Percentiles rank a stretch among this genome's conserved stretches.
Conservation (phyloP, 2,797 vertebrate genomes). For the Netta rufina region DNA sequence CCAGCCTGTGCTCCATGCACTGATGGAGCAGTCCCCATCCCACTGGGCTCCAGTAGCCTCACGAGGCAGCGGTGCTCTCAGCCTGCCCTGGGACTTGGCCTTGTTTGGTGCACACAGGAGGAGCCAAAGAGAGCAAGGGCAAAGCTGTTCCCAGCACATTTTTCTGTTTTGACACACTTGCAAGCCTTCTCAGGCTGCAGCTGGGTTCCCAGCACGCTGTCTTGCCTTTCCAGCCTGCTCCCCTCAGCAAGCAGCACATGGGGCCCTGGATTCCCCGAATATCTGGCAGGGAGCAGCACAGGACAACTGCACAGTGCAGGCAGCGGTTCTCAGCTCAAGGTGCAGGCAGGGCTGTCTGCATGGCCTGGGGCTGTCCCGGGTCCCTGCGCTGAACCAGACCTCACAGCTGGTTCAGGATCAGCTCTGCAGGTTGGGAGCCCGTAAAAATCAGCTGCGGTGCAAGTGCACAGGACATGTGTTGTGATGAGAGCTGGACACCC, state of each 20-base stretch:
- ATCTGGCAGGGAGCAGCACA: background rate
- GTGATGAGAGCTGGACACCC: fast-evolving
- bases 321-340: background rate
- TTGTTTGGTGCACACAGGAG: fast-evolving
- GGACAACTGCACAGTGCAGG: background rate
- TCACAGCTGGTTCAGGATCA: background rate
- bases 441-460: background rate
- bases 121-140: background rate
- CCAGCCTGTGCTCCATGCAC: background rate
- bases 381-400: fast-evolving
- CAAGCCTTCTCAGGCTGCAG: background rate
- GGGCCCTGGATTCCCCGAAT: background rate
- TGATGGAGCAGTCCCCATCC: background rate
- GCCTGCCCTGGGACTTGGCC: background rate
- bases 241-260: background rate
- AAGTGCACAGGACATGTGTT: fast-evolving
- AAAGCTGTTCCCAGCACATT: background rate
- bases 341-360: background rate
- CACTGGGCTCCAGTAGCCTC: fast-evolving
- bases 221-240: background rate
- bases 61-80: background rate
- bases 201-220: background rate
- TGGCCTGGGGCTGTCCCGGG: background rate
- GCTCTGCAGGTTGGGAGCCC: fast-evolving
- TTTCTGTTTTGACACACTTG: background rate